phyloP scores from a whole-genome alignment of 2,797 vertebrate genomes.

The Xiphophorus birchmanni region DNA sequence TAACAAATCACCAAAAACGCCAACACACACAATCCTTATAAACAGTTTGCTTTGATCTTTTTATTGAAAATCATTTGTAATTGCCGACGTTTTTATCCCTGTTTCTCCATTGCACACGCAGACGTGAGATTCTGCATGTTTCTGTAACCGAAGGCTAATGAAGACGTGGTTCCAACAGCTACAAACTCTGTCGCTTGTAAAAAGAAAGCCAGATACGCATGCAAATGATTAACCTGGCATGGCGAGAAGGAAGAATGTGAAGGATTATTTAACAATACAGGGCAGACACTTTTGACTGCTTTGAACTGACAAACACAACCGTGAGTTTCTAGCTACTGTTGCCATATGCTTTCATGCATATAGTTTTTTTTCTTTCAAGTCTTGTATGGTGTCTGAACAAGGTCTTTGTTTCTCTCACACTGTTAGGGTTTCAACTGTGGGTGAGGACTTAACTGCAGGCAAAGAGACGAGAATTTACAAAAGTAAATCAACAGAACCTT shows the following conservation, averaged over 20 bases:
- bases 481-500: not conserved
- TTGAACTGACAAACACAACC: not conserved
- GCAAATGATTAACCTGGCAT: not conserved
- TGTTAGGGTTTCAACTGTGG: not conserved
- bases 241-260: not conserved
- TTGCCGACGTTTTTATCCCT: not conserved
- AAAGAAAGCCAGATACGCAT: not conserved
- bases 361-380: not conserved
- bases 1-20: not conserved
- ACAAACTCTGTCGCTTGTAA: not conserved
- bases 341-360: not conserved
- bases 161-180: not conserved
- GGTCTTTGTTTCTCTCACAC: not conserved
- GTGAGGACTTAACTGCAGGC: not conserved
- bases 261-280: not conserved
- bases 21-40: not conserved
- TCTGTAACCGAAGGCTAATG: not conserved
- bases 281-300: not conserved
- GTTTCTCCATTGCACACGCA: not conserved
- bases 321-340: not conserved
- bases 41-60: not conserved
- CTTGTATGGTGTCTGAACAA: not conserved
- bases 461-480: not conserved
- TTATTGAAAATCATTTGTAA: not conserved
- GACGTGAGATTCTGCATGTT: not conserved